Base-by-base conservation (phyloP, 1,140 invertebrate species). In the Drosophila parabipectinata region DNA sequence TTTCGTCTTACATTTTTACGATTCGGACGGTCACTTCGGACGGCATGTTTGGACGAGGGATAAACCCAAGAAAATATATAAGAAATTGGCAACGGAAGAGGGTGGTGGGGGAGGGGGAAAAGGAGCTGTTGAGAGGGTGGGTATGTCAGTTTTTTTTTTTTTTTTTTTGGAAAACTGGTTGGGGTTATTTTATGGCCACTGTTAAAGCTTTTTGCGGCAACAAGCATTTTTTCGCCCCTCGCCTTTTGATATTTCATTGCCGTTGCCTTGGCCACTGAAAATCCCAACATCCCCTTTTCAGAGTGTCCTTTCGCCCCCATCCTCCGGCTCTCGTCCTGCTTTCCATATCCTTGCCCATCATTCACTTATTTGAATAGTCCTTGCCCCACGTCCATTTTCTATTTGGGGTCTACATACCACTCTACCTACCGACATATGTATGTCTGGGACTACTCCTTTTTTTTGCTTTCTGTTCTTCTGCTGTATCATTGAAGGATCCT, bases 1-100 rank as follows among this genome's bases (percentile, higher is more conserved):
- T 88, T 83, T 83, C 79, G 77, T 84, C 84, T 88, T 79, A 88
- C 79, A 82, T 87, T 87, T 75, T 87, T 87, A 88, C 83, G 83
- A 87, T 87, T 87, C 78, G 73, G 72, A 48, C 83, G 79, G 83
- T 87, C 83, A 87, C 83, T 88, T 74, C 41, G 60, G 41, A 28
- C 41, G 30, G 63, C 80, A 18, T 79, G 62, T 47, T 48, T 67
- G 77, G 82, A 82, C 78, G 61, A 78, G 83, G 78, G 82, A 80
- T 69, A 69, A 68, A 50, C 51, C 41, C 66, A 47, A 30, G 41
- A 51, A 48, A 21, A 67, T 37, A 44, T 6, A 24, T 30, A 24
- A 9, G 15, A 3, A 9, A 59, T 47, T 54, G n/a, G 41, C 14
- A 18, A 14, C 12, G 1, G 41, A 63, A 30, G 41, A 7, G 26